These are phyloP conservation scores for Pammene fasciana DNA, from an alignment of 2,888 invertebrate genomes.

Conservation along the genomic window DNA sequence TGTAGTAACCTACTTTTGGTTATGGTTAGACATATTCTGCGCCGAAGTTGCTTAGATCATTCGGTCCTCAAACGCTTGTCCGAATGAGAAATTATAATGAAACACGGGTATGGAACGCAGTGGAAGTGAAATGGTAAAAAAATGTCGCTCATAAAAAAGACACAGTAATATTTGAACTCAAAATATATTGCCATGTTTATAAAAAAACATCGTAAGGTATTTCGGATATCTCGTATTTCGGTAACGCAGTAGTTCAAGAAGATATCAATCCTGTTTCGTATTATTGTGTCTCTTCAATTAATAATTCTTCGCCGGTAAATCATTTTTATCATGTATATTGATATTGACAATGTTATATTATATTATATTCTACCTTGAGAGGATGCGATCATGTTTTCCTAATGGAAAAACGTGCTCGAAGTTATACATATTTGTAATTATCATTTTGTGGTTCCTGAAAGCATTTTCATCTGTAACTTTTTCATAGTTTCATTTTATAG, in stretches of 20 bases:
- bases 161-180: not conserved
- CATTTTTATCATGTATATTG: slow-evolving; percentile 21
- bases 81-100: not conserved
- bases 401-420: slow-evolving; percentile 41
- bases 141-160: not conserved
- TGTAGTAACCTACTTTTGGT: not conserved
- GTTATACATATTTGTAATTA: slow-evolving; percentile 39
- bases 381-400: slow-evolving; percentile 35
- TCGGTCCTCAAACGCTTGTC: slow-evolving; percentile 4
- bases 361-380: slow-evolving; percentile 8
- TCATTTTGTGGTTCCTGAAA: slow-evolving; percentile 71
- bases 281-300: slow-evolving; percentile 6
- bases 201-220: too few relatives aligned
- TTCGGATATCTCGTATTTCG: too few relatives aligned
- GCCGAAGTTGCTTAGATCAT: not conserved
- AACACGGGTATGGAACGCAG: too few relatives aligned
- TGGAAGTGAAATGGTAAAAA: too few relatives aligned
- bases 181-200: too few relatives aligned
- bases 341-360: not conserved
- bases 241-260: too few relatives aligned
- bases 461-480: slow-evolving; percentile 68
- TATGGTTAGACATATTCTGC: slow-evolving; percentile 7
- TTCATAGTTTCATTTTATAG: slow-evolving; percentile 44
- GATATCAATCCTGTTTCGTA: not conserved
- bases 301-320: slow-evolving; percentile 26